Evolutionary conservation across 2,797 vertebrate genomes (phyloP).

Genomic region (Anas flavirostris): DNA sequence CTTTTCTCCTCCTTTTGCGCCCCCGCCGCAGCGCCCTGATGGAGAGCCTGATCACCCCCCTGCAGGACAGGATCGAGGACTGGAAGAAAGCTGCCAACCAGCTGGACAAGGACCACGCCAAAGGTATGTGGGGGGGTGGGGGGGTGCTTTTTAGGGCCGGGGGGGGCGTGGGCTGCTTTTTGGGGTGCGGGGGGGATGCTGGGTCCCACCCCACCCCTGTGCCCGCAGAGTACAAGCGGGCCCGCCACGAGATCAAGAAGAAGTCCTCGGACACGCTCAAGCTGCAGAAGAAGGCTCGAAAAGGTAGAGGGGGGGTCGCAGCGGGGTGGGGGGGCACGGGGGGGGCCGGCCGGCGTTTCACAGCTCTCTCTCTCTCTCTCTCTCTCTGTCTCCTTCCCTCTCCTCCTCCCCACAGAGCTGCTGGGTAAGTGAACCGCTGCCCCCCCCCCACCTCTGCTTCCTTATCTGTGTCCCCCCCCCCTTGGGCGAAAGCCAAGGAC

Average conservation of each 20-base stretch:
- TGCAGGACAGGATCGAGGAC: conserved; percentile 96
- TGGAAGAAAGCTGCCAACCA: conserved; percentile 97
- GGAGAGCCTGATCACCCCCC: conserved; percentile 94
- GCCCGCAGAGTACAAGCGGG: conserved; percentile 92
- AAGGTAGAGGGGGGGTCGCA: conserved; percentile 81
- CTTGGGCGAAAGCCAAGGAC: background rate
- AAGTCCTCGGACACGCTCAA: conserved; percentile 97
- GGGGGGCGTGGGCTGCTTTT: no score
- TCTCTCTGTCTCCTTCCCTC: conserved; percentile 59
- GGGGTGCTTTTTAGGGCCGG: no score
- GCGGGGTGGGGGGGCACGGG: background rate
- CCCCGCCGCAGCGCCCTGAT: conserved; percentile 86
- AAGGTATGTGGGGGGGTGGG: conserved; percentile 80
- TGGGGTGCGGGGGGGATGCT: background rate
- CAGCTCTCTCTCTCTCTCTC: conserved; percentile 64
- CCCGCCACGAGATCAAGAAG: conserved; percentile 97
- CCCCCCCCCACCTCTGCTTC: conserved; percentile 41
- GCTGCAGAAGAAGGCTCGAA: conserved; percentile 96
- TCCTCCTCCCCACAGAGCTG: conserved; percentile 81
- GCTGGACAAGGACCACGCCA: conserved; percentile 97
- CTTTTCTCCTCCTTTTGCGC: background rate
- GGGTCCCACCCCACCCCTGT: background rate
- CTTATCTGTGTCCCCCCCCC: conserved; percentile 50
- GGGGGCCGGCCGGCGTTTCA: conserved; percentile 72
- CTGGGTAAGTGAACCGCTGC: conserved; percentile 81